Evolutionary conservation across 2,113 vertebrate genomes (phyloP), one percentile per base, ranked within the genome.

Genomic region (Paracanthobrama guichenoti): DNA sequence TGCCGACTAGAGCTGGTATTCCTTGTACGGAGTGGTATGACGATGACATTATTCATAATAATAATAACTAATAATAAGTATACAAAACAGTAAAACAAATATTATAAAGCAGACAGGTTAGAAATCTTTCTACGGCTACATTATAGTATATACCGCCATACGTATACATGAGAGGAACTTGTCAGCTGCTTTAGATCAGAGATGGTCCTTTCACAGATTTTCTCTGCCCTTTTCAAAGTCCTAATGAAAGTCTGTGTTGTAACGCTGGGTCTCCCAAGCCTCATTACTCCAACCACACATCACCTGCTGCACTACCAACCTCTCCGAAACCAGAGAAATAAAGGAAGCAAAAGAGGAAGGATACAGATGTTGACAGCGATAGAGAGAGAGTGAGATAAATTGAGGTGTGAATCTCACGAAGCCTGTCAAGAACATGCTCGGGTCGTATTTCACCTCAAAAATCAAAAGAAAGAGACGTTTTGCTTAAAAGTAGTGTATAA

Each of bases 211-310:
- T 76, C 57, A 75, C 24, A 62, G 72, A 64, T 42, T 75, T 31
- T 18, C 26, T 75, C 14, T 75, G 73, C 22, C 82, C 71, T 64
- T 35, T 75, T 59, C 55, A 74, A 48, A 62, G 59, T 60, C 84
- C 35, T 81, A 66, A 81, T 85, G 72, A 83, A 83, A 76, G 71
- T 16, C 57, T 66, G 69, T 79, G 50, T 81, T 24, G 13, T 60
- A 80, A 60, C 20, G 12, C 71, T 62, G 39, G 20, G 53, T 59
- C 53, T 81, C 53, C 18, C 6, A 81, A 53, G 72, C 48, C 71
- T 82, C 84, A 82, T 86, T 82, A 82, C 79, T 35, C 46, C 73
- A 53, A 48, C n/a, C 59, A 66, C 69, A 62, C 77, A 71, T 82
- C 72, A 60, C 85, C 79, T 78, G 72, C 79, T 71, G 72, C 71